Evolutionary conservation across 2,888 invertebrate species (phyloP).

Genomic region (Rhaphigaster nebulosa): DNA sequence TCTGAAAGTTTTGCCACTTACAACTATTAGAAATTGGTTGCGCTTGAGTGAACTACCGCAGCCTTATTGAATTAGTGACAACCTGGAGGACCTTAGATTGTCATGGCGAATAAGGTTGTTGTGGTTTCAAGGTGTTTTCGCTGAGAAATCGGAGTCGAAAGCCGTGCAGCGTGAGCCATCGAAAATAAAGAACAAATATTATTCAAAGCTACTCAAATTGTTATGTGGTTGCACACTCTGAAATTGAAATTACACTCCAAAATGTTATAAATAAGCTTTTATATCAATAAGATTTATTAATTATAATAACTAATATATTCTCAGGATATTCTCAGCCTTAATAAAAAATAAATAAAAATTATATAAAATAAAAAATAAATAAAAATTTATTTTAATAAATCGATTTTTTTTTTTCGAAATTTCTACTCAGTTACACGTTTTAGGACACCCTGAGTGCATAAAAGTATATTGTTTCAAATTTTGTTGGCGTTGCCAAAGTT

Average conservation of each 20-base stretch:
- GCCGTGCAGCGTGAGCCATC: background rate
- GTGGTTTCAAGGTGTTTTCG: slow-evolving; percentile 29
- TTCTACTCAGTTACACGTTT: too few species aligned
- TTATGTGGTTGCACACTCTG: background rate
- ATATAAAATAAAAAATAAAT: too few species aligned
- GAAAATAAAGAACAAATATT: background rate
- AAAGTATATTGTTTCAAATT: too few species aligned
- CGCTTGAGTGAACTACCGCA: background rate
- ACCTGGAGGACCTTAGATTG: slow-evolving; percentile 9
- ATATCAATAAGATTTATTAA: too few species aligned
- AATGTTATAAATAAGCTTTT: background rate
- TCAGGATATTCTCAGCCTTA: too few species aligned
- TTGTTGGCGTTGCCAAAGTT: too few species aligned
- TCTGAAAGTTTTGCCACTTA: background rate
- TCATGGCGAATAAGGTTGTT: background rate
- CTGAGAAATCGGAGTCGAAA: background rate
- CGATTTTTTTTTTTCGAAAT: too few species aligned
- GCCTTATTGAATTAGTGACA: slow-evolving; percentile 12
- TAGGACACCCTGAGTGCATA: too few species aligned
- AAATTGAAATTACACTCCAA: background rate
- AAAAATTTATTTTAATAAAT: too few species aligned
- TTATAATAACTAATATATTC: too few species aligned
- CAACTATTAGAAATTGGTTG: slow-evolving; percentile 1
- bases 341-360: too few species aligned
- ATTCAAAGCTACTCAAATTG: background rate